Evolutionary conservation across 2,797 vertebrate genomes (phyloP).

Genomic region (Oceanodroma leucorhoa): DNA sequence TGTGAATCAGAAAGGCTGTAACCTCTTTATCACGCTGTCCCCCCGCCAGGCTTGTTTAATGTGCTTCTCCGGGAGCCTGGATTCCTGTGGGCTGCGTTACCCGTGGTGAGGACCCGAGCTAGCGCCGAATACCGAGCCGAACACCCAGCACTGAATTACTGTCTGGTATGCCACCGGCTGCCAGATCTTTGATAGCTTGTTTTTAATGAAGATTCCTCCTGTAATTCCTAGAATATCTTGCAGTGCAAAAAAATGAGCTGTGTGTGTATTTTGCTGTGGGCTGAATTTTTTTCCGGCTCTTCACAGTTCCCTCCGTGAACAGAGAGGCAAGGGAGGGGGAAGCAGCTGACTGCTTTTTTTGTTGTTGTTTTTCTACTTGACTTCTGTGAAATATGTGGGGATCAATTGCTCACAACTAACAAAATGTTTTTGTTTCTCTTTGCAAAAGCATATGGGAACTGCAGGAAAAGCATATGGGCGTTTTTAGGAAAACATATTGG

Average conservation of each 20-base stretch:
- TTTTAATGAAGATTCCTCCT: conserved; percentile 65
- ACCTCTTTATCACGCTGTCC: background rate
- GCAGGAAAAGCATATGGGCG: conserved; percentile 78
- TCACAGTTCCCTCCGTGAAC: conserved; percentile 62
- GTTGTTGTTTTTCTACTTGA: conserved; percentile 68
- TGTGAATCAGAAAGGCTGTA: background rate
- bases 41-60: background rate
- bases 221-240: conserved; percentile 64
- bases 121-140: fast-evolving
- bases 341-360: conserved; percentile 72
- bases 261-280: conserved; percentile 60
- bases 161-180: conserved; percentile 46
- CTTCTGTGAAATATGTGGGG: conserved; percentile 75
- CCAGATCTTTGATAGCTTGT: conserved; percentile 56
- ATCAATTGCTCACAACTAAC: conserved; percentile 76
- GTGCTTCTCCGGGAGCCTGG: background rate
- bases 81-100: background rate
- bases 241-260: background rate
- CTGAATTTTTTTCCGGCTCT: conserved; percentile 52
- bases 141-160: background rate
- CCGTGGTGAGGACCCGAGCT: background rate
- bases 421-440: conserved; percentile 79
- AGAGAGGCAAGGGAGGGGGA: conserved; percentile 52
- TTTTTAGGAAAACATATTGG: conserved; percentile 79
- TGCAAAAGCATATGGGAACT: conserved; percentile 80